These are phyloP conservation scores for Protosalanx chinensis DNA, from an alignment of 2,797 vertebrate genomes.

Conservation along the genomic window DNA sequence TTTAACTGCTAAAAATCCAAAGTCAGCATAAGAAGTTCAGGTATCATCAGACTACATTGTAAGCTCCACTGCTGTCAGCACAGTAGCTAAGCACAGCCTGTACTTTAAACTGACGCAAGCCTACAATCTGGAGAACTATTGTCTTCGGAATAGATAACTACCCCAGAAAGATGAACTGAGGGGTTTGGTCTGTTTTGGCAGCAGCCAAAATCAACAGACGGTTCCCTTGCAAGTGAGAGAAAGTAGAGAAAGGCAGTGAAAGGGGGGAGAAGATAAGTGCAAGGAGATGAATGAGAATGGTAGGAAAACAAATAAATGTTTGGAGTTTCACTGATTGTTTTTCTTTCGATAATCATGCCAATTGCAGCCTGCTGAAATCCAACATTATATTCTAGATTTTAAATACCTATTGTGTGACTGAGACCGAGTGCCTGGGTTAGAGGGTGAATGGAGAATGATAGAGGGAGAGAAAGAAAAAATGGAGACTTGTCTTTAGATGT, in stretches of 20 bases:
- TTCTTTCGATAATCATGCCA: neutral
- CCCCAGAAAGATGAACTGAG: conserved; percentile 20
- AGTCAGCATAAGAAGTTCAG: too few relatives aligned
- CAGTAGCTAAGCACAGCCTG: neutral
- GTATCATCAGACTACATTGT: too few relatives aligned
- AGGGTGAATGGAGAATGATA: neutral
- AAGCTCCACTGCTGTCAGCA: too few relatives aligned
- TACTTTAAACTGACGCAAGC: neutral
- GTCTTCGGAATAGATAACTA: conserved; percentile 16
- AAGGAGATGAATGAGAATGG: neutral
- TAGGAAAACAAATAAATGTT: neutral
- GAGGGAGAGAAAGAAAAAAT: neutral
- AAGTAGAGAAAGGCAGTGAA: neutral
- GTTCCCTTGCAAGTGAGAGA: conserved; percentile 14
- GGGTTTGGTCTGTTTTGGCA: conserved; percentile 4
- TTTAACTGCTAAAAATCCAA: too few relatives aligned
- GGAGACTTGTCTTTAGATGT: neutral
- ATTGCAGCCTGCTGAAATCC: neutral
- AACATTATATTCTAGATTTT: neutral
- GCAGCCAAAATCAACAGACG: conserved; percentile 9
- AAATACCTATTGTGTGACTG: neutral
- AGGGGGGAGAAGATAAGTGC: neutral
- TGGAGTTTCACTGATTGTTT: neutral
- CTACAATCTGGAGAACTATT: conserved; percentile 1
- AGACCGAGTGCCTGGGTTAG: neutral